These are phyloP conservation scores for Florisuga fusca DNA, from an alignment of 2,797 vertebrate species.

Conservation along the genomic window DNA sequence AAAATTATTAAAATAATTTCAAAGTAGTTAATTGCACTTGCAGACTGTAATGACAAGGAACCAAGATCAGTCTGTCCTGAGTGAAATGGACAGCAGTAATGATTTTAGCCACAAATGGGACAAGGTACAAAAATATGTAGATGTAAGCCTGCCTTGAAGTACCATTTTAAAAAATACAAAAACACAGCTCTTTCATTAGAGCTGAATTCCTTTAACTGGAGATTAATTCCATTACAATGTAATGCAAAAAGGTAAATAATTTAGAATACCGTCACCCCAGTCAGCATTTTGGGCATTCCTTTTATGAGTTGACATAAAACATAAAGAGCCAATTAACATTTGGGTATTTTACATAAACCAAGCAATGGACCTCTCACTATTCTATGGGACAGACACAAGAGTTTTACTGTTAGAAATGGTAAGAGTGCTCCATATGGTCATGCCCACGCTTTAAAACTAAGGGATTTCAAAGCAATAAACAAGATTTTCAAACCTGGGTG, in stretches of 20 bases:
- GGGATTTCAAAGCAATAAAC: slow-evolving; percentile 2
- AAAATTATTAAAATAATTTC: background rate
- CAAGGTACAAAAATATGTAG: background rate
- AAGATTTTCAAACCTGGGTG: slow-evolving; percentile 31
- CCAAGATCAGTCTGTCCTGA: background rate
- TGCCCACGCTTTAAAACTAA: background rate
- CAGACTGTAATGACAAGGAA: background rate
- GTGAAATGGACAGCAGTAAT: background rate
- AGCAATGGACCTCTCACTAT: background rate
- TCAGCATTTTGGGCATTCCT: background rate
- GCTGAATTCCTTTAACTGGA: background rate
- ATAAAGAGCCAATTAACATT: background rate
- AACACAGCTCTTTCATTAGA: background rate
- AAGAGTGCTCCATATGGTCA: background rate
- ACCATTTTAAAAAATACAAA: background rate
- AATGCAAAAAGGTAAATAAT: background rate
- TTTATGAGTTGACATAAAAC: background rate
- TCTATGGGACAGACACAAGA: background rate
- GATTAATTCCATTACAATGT: background rate
- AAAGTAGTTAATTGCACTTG: background rate
- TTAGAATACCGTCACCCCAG: background rate
- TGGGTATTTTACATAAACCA: background rate
- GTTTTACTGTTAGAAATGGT: background rate
- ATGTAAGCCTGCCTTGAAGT: background rate
- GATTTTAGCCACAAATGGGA: background rate